Conservation (phyloP, 2,888 invertebrate genomes). For the Nomada fabriciana region DNA sequence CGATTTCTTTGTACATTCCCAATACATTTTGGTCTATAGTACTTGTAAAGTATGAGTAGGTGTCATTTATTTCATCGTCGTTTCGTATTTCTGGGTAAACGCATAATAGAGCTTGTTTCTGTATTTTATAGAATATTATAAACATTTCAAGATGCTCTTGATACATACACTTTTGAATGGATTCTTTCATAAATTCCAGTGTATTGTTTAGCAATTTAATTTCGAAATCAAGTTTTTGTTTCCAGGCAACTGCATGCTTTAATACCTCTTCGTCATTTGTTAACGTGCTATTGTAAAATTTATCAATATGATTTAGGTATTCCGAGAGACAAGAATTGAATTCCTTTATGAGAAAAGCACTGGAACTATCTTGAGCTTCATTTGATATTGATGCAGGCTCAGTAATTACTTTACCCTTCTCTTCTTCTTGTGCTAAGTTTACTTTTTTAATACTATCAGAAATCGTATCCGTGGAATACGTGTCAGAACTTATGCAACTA, state of each 20-base stretch:
- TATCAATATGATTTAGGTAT: conserved; percentile 2
- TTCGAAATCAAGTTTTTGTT: conserved; percentile 74
- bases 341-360: conserved; percentile 23
- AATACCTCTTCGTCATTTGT: conserved; percentile 45
- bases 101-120: conserved; percentile 76
- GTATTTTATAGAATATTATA: conserved; percentile 71
- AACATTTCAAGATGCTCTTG: conserved; percentile 68
- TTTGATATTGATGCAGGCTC: not conserved
- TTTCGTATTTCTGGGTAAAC: conserved; percentile 78
- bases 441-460: not conserved
- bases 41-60: conserved; percentile 70
- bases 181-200: conserved; percentile 47
- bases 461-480: conserved; percentile 1
- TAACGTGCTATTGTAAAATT: not conserved
- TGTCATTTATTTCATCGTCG: conserved; percentile 76
- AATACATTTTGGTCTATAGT: conserved; percentile 67
- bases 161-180: conserved; percentile 61
- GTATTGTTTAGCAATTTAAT: conserved; percentile 69
- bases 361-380: not conserved
- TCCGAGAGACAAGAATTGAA: conserved; percentile 28
- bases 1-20: conserved; percentile 76
- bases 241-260: conserved; percentile 74
- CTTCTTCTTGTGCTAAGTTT: not conserved
- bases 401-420: not conserved
- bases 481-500: not conserved